Percentiles rank a stretch among this genome's conserved stretches.
phyloP scores from a whole-genome alignment of 2,888 invertebrate species.

The Coelopa pilipes region DNA sequence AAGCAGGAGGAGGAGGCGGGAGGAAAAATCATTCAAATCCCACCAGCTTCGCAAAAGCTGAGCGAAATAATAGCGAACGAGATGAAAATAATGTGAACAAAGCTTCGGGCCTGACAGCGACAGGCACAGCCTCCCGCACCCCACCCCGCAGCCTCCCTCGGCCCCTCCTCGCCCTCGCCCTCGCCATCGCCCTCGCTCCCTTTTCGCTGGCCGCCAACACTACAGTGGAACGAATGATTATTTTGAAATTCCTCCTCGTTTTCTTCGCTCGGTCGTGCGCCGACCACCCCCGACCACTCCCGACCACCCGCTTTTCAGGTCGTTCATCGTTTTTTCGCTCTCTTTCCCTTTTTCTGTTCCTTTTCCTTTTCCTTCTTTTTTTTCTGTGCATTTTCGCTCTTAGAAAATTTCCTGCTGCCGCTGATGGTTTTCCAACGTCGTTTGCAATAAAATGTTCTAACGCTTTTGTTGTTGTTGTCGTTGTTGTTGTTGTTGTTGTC shows the following conservation, averaged over 20 bases:
- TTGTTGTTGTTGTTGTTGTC: no score
- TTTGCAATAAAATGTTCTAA: slow-evolving; percentile 8
- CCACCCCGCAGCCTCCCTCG: no score
- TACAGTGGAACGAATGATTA: slow-evolving; percentile 30
- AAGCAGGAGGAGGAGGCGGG: no score
- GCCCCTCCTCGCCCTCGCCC: background rate
- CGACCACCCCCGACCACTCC: no score
- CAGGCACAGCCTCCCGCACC: slow-evolving; percentile 9
- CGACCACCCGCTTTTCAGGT: no score
- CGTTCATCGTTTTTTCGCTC: background rate
- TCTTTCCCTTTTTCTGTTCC: background rate
- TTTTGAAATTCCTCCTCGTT: background rate
- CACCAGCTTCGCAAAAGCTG: slow-evolving; percentile 16
- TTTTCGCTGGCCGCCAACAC: background rate
- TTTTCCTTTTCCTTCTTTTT: slow-evolving; percentile 1
- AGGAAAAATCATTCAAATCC: slow-evolving; percentile 5
- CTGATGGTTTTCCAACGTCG: no score
- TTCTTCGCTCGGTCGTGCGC: background rate
- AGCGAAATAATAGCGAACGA: slow-evolving; percentile 30
- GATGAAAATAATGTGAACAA: slow-evolving; percentile 33
- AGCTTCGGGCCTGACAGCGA: slow-evolving; percentile 27
- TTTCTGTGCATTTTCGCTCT: background rate
- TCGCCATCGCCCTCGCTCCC: no score
- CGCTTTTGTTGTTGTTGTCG: background rate
- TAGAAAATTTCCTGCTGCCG: background rate